Evolutionary conservation across 2,888 invertebrate genomes (phyloP), one percentile per base, ranked within the genome.

Genomic region (Cryptophagus acutangulus): DNA sequence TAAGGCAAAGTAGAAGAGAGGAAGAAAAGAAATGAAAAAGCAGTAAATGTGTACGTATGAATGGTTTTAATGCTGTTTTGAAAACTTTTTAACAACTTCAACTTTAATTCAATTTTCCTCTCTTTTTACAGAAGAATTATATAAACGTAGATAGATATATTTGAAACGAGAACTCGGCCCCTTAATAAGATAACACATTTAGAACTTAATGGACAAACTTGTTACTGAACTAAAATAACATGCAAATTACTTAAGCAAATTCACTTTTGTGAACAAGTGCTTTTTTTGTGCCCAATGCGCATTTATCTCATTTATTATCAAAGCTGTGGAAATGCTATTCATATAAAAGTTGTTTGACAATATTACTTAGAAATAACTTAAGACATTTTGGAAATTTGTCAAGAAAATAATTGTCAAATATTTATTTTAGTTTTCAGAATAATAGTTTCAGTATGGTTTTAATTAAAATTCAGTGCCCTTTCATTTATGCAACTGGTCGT

Each of bases 41-140:
- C 34, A 43, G 40, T 40, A 39, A 50, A 43, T 42, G 45, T 43
- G 44, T 51, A 54, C 48, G 49, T 55, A 52, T 54, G 52, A 55
- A 51, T 49, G 52, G 41, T 40, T 51, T 52, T 52, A 52, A 55
- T 49, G 54, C 47, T 45, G 43, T 47, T 51, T 51, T 53, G 51
- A 49, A 52, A 61, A 61, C 52, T 61, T 61, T 54, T 55, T 58
- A 56, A 61, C 59, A 57, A 59, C 57, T 59, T 57, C 51, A 47
- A 50, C 51, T 59, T 53, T 58, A 57, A 61, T 59, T 61, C 57
- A 57, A 59, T 61, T 61, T 55, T 52, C 55, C n/a, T n/a, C n/a
- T n/a, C n/a, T n/a, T n/a, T n/a, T 45, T 49, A 41, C 50, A 51
- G 52, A 52, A 53, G n/a, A n/a, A n/a, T n/a, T n/a, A n/a, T n/a